Evolutionary conservation across 2,797 vertebrate genomes (phyloP), one percentile per base, ranked within the genome.

Genomic region (Lophotriccus pileatus): DNA sequence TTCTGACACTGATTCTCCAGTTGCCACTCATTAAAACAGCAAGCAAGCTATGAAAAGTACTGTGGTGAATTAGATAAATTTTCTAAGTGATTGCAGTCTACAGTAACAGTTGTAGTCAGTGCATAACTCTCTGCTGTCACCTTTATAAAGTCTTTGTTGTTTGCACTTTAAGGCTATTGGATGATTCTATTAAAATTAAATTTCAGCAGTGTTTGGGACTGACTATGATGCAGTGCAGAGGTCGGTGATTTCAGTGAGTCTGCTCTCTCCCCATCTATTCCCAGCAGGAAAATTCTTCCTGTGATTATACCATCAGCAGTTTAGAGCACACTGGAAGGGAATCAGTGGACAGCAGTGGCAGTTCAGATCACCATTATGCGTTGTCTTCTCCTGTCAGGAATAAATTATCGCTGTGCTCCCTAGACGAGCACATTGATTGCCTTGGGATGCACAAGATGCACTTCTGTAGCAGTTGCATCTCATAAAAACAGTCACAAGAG

Each of bases 401-500:
- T 86, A 72, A 82, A 88, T 96, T 89, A 89, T 69, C 43, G 0
- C 80, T 52, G 28, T 52, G 44, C 3, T 94, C 52, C 66, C 80
- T 90, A 73, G 72, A 88, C 13, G 5, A 78, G 34, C 39, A 89
- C 81, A 68, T 70, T 12, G 63, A 84, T 59, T 76, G 79, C 52
- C 84, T 84, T 89, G 84, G 63, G 63, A 91, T 84, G 82, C 44
- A 36, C 70, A 58, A 41, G 79, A 85, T 81, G 67, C 44, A 30
- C 73, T 66, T 64, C 59, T 77, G 81, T 37, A 83, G 79, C 64
- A 87, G 55, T 95, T 94, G 75, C 43, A 75, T 95, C 76, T 91
- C 89, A 75, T 90, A 94, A 95, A 96, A 88, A 39, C 41, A 34
- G 63, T 87, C 64, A 63, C 47, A 44, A 82, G 63, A 90, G 74